Evolutionary conservation across 2,797 vertebrate genomes (phyloP).

Genomic region (Picus viridis): DNA sequence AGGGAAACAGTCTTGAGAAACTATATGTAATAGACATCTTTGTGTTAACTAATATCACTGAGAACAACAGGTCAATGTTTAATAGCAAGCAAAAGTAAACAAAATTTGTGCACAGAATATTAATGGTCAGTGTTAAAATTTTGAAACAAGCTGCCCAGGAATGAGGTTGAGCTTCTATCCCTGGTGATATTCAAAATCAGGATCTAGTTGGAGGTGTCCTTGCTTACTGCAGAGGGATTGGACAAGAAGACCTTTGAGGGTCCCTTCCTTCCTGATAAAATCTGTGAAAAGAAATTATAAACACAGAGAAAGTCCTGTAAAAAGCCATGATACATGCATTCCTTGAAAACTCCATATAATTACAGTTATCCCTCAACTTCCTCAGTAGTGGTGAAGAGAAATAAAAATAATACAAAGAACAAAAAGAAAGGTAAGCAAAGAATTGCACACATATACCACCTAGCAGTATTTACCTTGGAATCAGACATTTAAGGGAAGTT

Average conservation of each 20-base stretch:
- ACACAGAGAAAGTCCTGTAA: neutral
- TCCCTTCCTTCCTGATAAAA: too few species aligned
- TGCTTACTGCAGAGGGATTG: too few species aligned
- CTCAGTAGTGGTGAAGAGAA: neutral
- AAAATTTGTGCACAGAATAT: neutral
- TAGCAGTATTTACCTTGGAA: neutral
- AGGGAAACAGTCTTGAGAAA: neutral
- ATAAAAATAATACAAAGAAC: neutral
- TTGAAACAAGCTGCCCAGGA: too few species aligned
- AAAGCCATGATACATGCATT: neutral
- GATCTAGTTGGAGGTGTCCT: too few species aligned
- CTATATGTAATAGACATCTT: neutral
- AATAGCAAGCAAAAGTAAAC: neutral
- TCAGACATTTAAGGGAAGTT: neutral
- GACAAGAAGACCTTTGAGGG: too few species aligned
- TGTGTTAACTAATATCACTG: neutral
- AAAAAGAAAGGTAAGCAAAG: neutral
- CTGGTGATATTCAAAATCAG: too few species aligned
- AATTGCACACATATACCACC: neutral
- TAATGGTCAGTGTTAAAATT: neutral
- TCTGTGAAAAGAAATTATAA: neutral
- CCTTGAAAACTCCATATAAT: neutral
- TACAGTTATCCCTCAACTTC: neutral
- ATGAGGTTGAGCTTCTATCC: too few species aligned
- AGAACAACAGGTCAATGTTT: neutral